Evolutionary conservation across 2,888 invertebrate genomes (phyloP), one percentile per base, ranked within the genome.

Genomic region (Heliconius sara): DNA sequence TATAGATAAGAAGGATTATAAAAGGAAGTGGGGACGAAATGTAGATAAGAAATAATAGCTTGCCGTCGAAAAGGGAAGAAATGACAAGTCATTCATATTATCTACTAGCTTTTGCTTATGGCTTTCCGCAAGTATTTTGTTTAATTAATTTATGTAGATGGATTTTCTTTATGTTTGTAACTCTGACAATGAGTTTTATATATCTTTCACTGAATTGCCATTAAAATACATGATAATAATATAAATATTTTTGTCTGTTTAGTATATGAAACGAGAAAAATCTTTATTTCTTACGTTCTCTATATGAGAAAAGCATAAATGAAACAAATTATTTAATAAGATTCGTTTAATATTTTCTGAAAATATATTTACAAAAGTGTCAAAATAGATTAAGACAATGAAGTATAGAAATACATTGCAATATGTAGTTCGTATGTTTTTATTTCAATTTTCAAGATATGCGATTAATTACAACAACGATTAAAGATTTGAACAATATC

Each of bases 41-140:
- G 87, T 84, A 90, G 92, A 93, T 93, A 93, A 93, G 89, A 85
- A 91, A 91, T 92, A 93, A 94, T 91, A 90, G 89, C 86, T 85
- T 85, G 85, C 85, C 88, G 89, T 89, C 90, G 90, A 92, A 91
- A 92, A 81, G 77, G 78, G 87, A 86, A 88, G 86, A 86, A 88
- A 87, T 85, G 87, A 86, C 86, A 85, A 84, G 83, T 86, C 87
- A 85, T 87, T 87, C 87, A 86, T 87, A 85, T 85, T 82, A 19
- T 43, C 5, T 43, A 70, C 43, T 70, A 43, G 43, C 25, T 43
- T 43, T 70, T 16, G 43, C 25, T 19, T 70, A 13, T 70, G 70
- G 70, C 13, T 70, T 43, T 70, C 13, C 25, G 5, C 16, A 16
- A 3, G n/a, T 12, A n/a, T 39, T 68, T n/a, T 13, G n/a, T 39